These are phyloP conservation scores for Chlamydotis undulata DNA, from an alignment of 2,113 vertebrate species.

Conservation along the genomic window DNA sequence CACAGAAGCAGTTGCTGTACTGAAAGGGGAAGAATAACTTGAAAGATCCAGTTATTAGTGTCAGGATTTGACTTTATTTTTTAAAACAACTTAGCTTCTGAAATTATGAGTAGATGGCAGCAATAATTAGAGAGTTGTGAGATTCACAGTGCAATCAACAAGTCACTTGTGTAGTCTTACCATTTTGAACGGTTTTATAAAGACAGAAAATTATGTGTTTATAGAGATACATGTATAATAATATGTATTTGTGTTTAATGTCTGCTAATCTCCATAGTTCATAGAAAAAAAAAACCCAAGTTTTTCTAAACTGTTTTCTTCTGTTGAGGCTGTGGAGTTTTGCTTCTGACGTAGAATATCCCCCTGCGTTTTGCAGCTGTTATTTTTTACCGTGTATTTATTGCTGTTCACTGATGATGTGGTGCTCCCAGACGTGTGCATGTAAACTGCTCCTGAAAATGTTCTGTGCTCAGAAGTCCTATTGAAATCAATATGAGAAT, in stretches of 20 bases:
- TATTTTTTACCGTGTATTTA: constrained; percentile 11
- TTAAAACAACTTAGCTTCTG: constrained; percentile 16
- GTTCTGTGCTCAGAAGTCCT: constrained; percentile 28
- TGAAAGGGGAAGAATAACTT: neutral
- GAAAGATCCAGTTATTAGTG: constrained; percentile 37
- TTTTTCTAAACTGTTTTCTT: neutral
- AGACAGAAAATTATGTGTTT: constrained; percentile 49
- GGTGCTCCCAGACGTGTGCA: neutral
- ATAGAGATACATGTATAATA: neutral
- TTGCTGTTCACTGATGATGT: constrained; percentile 24
- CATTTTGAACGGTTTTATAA: neutral
- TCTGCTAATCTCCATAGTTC: constrained; percentile 4
- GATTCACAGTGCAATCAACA: constrained; percentile 56
- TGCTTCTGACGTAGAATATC: neutral
- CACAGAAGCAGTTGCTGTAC: neutral
- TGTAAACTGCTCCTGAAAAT: constrained; percentile 37
- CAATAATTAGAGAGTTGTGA: constrained; percentile 50
- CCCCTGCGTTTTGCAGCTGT: constrained; percentile 28
- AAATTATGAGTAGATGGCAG: constrained; percentile 48
- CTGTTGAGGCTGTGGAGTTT: constrained; percentile 1
- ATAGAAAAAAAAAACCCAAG: neutral
- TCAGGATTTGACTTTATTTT: constrained; percentile 38
- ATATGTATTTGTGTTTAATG: neutral
- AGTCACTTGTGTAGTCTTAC: constrained; percentile 49
- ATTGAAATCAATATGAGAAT: constrained; percentile 50